Evolutionary conservation across 1,140 invertebrate species (phyloP), one percentile per base, ranked within the genome.

Genomic region (Eulimnadia texana): DNA sequence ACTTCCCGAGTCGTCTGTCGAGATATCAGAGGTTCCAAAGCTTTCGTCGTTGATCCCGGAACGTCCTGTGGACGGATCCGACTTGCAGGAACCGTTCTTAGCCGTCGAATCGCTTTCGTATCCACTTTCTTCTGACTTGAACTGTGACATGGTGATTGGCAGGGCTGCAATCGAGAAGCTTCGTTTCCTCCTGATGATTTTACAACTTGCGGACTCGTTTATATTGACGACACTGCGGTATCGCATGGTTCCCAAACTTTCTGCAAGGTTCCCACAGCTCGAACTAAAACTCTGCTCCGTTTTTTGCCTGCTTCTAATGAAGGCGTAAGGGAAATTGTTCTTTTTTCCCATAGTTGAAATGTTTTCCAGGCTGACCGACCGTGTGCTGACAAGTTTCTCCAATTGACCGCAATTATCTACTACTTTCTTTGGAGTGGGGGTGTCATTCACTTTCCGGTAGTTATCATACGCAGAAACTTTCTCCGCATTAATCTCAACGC

Each of bases 101-200:
- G 79, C 71, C 0, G 79, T 81, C 9, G 80, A 80, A 65, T 83
- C 81, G 23, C 79, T 81, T 60, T 82, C 80, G 66, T 83, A 83
- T 9, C 81, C 81, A 61, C 80, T 82, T 65, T 83, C 82, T 64
- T 83, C 81, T 3, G 77, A 79, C 61, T 72, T 63, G 52, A 27
- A n/a, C 33, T 57, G 11, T 11, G 42, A n/a, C 10, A 64, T 68
- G 22, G 63, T 64, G 0, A 66, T 63, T 10, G 65, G 60, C 6
- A 70, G 67, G 54, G 65, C 71, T 1, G 65, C 58, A 2, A 66
- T n/a, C 9, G 65, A 66, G 11, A 62, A 33, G 19, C 63, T 64
- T 19, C 59, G 47, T 33, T 66, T 65, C 28, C 63, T 19, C 6
- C 61, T 33, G 2, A 63, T 29, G 0, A 60, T 50, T 29, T 52